Percentiles rank a stretch among this genome's conserved stretches.
Conservation (phyloP, 2,888 invertebrate genomes). For the Cephus nigrinus region DNA sequence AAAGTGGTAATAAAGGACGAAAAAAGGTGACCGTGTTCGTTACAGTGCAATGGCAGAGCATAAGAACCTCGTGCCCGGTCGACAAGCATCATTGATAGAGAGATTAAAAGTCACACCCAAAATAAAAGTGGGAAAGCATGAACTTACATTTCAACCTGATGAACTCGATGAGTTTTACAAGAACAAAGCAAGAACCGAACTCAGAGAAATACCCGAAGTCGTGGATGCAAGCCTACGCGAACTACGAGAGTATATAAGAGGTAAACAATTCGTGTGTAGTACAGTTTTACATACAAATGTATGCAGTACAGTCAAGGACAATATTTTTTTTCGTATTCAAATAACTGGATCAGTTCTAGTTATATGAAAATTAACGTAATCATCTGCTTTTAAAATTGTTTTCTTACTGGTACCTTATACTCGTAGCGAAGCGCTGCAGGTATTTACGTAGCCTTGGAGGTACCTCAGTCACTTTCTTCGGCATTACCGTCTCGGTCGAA, state of each 20-base stretch:
- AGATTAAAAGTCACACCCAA: constrained; percentile 40
- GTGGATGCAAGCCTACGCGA: constrained; percentile 72
- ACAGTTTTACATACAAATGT: not conserved
- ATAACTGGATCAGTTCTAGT: not conserved
- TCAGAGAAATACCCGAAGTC: constrained; percentile 78
- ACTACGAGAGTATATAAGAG: constrained; percentile 55
- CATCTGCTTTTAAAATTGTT: not conserved
- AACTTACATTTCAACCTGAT: constrained; percentile 74
- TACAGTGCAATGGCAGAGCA: constrained; percentile 62
- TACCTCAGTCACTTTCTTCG: not conserved
- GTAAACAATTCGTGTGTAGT: not conserved
- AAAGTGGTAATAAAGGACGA: not conserved
- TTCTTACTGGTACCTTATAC: not conserved
- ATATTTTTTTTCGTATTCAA: not conserved
- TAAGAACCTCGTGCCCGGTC: constrained; percentile 69
- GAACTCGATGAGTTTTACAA: constrained; percentile 70
- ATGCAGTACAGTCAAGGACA: not conserved
- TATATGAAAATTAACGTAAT: not conserved
- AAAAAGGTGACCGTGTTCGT: not conserved
- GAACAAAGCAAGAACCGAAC: constrained; percentile 76
- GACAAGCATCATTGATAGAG: constrained; percentile 35
- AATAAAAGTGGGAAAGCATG: constrained; percentile 69
- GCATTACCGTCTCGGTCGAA: not conserved
- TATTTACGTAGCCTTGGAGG: not conserved
- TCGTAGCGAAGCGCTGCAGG: not conserved